A percentile compares a stretch with the other conserved stretches of the same genome.
These are phyloP conservation scores for Leuctra nigra DNA, from an alignment of 2,888 invertebrate species.

Conservation along the genomic window DNA sequence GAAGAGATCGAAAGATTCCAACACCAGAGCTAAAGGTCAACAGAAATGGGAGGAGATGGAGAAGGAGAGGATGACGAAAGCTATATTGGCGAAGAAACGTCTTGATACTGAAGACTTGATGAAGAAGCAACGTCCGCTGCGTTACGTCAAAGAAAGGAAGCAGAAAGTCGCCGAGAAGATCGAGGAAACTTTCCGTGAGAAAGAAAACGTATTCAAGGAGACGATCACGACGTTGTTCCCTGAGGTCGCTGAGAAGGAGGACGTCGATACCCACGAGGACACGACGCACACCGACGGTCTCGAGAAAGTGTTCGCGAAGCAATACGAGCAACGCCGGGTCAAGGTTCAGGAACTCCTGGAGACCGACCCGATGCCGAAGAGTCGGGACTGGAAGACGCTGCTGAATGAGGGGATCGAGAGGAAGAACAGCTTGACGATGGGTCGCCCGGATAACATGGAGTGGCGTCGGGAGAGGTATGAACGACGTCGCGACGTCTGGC, in stretches of 20 bases:
- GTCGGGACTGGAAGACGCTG: background rate
- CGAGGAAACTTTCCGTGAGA: background rate
- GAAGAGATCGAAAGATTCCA: background rate
- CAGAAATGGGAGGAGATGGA: background rate
- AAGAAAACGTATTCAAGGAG: background rate
- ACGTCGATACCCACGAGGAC: background rate
- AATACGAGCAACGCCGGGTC: background rate
- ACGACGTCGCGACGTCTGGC: background rate
- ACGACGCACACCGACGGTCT: background rate
- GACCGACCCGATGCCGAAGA: background rate
- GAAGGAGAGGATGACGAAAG: background rate
- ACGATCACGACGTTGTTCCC: background rate
- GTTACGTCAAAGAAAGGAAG: background rate
- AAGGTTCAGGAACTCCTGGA: background rate
- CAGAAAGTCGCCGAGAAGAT: background rate
- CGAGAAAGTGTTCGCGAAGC: background rate
- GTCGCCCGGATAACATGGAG: too few relatives aligned
- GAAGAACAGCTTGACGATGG: too few relatives aligned
- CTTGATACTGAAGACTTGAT: background rate
- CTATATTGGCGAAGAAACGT: background rate
- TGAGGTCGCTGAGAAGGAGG: background rate
- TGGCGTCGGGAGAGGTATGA: background rate
- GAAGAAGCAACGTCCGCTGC: background rate
- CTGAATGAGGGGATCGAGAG: background rate
- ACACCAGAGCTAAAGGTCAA: background rate